phyloP scores from a whole-genome alignment of 1,140 invertebrate species.

The Aradophagus sp. region DNA sequence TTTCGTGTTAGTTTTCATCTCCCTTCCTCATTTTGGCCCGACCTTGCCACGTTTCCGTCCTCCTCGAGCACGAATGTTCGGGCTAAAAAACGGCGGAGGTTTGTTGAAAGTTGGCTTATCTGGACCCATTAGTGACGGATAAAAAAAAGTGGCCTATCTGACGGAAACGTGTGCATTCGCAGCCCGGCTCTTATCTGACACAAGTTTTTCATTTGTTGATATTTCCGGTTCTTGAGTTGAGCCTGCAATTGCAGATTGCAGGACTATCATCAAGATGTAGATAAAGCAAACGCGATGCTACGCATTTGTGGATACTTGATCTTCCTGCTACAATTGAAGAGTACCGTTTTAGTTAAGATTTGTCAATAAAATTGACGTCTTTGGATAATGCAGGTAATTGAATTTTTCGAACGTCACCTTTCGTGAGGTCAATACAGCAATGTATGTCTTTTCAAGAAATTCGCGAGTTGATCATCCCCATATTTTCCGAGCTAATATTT shows the following conservation, averaged over 20 bases:
- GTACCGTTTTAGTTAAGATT: too few relatives aligned
- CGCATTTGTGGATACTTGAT: constrained; percentile 13
- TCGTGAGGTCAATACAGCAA: too few relatives aligned
- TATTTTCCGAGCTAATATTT: too few relatives aligned
- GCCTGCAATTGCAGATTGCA: constrained; percentile 39
- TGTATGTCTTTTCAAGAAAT: too few relatives aligned
- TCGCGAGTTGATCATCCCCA: too few relatives aligned
- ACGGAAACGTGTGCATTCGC: constrained; percentile 44
- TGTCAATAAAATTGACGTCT: too few relatives aligned
- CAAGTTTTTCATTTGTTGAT: constrained; percentile 50
- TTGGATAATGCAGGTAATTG: too few relatives aligned
- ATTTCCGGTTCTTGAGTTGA: constrained; percentile 39
- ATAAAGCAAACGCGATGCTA: constrained; percentile 26
- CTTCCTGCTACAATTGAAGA: constrained; percentile 24
- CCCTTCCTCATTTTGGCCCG: not conserved
- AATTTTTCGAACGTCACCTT: too few relatives aligned
- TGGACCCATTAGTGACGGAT: constrained; percentile 41
- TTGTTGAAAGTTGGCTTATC: constrained; percentile 44
- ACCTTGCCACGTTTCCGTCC: not conserved
- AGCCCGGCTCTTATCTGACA: constrained; percentile 39
- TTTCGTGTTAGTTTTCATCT: too few relatives aligned
- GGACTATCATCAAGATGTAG: constrained; percentile 35
- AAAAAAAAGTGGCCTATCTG: constrained; percentile 43
- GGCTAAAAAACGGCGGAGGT: constrained; percentile 8
- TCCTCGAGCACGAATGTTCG: constrained; percentile 6